Base-by-base conservation (phyloP, 2,113 vertebrate genomes). In the Phaethornis superciliosus region DNA sequence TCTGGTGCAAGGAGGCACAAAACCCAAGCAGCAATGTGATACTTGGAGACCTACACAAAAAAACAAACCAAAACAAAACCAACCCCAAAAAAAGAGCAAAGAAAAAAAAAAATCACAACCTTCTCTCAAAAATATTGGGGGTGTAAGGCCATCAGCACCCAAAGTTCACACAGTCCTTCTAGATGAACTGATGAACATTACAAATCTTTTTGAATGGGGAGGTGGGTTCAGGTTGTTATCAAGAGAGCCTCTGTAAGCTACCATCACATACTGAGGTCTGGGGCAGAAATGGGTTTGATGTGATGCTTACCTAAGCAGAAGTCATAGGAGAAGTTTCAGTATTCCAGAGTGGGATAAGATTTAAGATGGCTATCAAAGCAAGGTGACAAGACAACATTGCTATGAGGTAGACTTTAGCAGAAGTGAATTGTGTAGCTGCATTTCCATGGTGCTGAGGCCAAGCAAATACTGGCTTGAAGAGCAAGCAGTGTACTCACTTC, bases 401-500 rank as follows among this genome's bases (percentile, higher is more conserved):
- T 91, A 33, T 63, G 85, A 83, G 32, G 55, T 40, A 6, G 37
- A 93, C 77, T 67, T 91, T 67, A 91, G 47, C 24, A 82, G 35
- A 87, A 89, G 28, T 62, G 40, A 89, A 60, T 22, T n/a, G 2
- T 69, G 49, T 64, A 76, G 55, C 46, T 70, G 33, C 33, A 91
- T 94, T 88, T 32, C 88, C 82, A 83, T 90, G 79, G 79, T 74
- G 59, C 67, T 74, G 79, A 85, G 63, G 46, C 35, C n/a, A 91
- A 95, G 81, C 44, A 95, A 91, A 94, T 24, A 94, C 24, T 91
- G 87, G 12, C 85, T 88, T 72, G 42, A 72, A 77, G 68, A 89
- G 37, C 32, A 62, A 58, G 67, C 63, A 55, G 93, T 58, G 62
- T 72, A 40, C 40, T 95, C 65, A 42, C 56, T 60, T 71, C 63